Conservation (phyloP, 2,888 invertebrate genomes). For the Cerastoderma edule region DNA sequence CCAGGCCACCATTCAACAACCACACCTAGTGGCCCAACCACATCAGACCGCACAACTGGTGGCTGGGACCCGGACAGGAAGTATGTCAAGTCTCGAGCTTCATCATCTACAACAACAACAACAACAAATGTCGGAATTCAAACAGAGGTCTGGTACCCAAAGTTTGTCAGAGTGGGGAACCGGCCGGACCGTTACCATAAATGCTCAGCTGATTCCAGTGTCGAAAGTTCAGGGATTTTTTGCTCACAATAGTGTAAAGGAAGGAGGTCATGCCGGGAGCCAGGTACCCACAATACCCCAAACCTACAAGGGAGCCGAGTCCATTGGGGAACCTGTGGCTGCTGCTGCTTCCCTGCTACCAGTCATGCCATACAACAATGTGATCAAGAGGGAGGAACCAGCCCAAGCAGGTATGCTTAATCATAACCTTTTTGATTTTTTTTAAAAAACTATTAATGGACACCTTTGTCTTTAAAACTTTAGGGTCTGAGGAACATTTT, state of each 20-base stretch:
- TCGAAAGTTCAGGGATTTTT: conserved; percentile 33
- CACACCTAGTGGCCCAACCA: conserved; percentile 59
- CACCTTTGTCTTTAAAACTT: too few species aligned
- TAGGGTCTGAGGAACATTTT: too few species aligned
- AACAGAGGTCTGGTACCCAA: conserved; percentile 47
- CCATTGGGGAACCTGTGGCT: conserved; percentile 34
- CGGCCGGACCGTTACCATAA: conserved; percentile 49
- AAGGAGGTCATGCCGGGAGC: conserved; percentile 17
- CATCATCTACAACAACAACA: conserved; percentile 30
- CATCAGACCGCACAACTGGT: conserved; percentile 16
- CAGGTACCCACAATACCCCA: conserved; percentile 16
- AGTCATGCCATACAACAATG: conserved; percentile 53
- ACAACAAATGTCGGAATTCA: conserved; percentile 38
- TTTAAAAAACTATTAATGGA: too few species aligned
- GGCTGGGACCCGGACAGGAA: conserved; percentile 36
- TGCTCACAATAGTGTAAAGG: conserved; percentile 57
- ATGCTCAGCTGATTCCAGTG: conserved; percentile 57
- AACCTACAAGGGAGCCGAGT: conserved; percentile 10
- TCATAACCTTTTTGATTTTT: too few species aligned
- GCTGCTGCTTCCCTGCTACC: conserved; percentile 59
- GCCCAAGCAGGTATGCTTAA: conserved; percentile 27
- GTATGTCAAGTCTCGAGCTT: conserved; percentile 46
- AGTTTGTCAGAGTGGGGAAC: conserved; percentile 53
- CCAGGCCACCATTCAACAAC: conserved; percentile 68
- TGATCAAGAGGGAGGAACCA: conserved; percentile 41